Base-by-base conservation (phyloP, 2,113 vertebrate species). In the Bos javanicus region DNA sequence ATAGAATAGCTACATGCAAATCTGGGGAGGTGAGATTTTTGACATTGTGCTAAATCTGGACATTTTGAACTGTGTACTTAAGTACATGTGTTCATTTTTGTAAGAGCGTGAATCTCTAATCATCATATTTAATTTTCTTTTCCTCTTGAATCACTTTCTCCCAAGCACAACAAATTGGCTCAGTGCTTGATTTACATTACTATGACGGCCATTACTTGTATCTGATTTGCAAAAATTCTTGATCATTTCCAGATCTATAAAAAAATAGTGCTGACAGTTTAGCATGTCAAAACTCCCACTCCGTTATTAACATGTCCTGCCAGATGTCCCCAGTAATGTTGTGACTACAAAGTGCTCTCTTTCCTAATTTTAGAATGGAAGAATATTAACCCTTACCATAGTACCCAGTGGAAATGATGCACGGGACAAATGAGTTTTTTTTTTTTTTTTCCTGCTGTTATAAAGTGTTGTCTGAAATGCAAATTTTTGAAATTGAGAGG, bases 311-410 rank as follows among this genome's bases (percentile, higher is more conserved):
- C 30, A 30, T 60, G 19, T 39, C 17, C 67, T 50, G 17, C 28
- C 83, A 97, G 56, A 76, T 80, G 64, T 91, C 39, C 62, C 14
- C 7, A 43, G 6, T 84, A 92, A 43, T 71, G 10, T 74, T 95
- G 60, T 92, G 64, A 57, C 6, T 91, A 39, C 33, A 96, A 85
- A 84, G 36, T 36, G 2, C 1, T 97, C 43, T 94, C 67, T n/a
- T 96, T 92, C 86, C 74, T 96, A n/a, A 96, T 94, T 96, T 78
- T 95, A 50, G 39, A 98, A 97, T 46, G 30, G 71, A 90, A 95
- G 52, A 0, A 60, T 57, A 83, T 59, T 81, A 82, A 90, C 9
- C 15, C 30, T 87, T 90, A 50, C 14, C 81, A 16, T 23, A 28
- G 50, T 59, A 95, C 11, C n/a, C 33, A 28, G 0, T 82, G 17